phyloP scores from a whole-genome alignment of 2,797 vertebrate species.

The Zalophus californianus region DNA sequence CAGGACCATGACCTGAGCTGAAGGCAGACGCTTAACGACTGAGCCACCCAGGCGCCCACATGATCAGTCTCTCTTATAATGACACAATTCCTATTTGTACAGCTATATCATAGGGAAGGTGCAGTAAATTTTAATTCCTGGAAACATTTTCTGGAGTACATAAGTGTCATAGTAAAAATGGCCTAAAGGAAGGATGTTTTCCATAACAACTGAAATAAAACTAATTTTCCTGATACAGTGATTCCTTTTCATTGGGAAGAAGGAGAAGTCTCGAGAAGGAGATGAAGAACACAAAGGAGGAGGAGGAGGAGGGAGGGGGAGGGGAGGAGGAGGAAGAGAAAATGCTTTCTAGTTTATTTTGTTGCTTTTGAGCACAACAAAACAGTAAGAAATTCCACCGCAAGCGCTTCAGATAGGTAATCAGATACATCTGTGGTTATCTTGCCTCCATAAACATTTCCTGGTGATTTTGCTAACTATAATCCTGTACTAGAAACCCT shows the following conservation, averaged over 20 bases:
- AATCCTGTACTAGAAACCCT: constrained; percentile 43
- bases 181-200: neutral
- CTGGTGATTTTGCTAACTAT: constrained; percentile 30
- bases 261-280: neutral
- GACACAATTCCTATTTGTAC: neutral
- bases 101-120: neutral
- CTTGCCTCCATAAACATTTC: constrained; percentile 30
- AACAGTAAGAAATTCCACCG: neutral
- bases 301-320: too few relatives aligned
- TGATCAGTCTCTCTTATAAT: neutral
- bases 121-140: neutral
- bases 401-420: neutral
- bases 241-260: neutral
- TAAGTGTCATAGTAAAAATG: neutral
- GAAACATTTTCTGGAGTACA: neutral
- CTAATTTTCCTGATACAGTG: neutral
- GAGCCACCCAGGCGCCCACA: too few relatives aligned
- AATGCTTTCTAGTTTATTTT: neutral
- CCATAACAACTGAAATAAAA: neutral
- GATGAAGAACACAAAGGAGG: too few relatives aligned
- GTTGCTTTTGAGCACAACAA: neutral
- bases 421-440: neutral
- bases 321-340: too few relatives aligned
- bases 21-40: too few relatives aligned
- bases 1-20: too few relatives aligned